These are phyloP conservation scores for Spisula solida DNA, from an alignment of 2,888 invertebrate genomes.

Conservation along the genomic window DNA sequence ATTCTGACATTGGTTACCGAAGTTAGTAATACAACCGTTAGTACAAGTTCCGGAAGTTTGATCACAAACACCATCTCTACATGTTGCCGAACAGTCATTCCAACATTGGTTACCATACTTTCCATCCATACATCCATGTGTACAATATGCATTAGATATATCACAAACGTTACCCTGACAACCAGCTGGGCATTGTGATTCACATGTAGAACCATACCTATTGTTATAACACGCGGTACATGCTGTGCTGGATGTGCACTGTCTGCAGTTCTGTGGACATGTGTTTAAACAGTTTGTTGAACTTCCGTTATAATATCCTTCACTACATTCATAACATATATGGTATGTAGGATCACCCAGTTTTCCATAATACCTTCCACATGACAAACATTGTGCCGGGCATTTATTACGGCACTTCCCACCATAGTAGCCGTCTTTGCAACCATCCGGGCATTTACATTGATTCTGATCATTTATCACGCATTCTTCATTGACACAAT, in stretches of 20 bases:
- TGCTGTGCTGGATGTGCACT: background rate
- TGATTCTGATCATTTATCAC: too few relatives aligned
- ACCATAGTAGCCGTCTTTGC: background rate
- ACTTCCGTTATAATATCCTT: conserved; percentile 9
- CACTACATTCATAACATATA: conserved; percentile 1
- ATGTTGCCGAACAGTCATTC: background rate
- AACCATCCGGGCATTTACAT: background rate
- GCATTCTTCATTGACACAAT: too few relatives aligned
- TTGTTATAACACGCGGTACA: background rate
- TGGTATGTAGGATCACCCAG: background rate
- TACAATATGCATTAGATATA: too few relatives aligned
- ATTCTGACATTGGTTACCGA: background rate
- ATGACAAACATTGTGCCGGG: too few relatives aligned
- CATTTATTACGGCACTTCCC: background rate
- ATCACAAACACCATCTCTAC: background rate
- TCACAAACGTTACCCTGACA: too few relatives aligned
- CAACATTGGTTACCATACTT: background rate
- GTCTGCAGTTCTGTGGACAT: background rate
- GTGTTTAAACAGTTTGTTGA: background rate
- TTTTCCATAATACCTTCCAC: background rate
- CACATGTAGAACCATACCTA: too few relatives aligned
- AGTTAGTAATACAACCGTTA: background rate
- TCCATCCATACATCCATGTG: too few relatives aligned
- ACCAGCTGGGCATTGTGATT: too few relatives aligned
- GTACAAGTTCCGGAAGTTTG: background rate